These are phyloP conservation scores for Corydoras maculifer DNA, from an alignment of 2,113 vertebrate genomes.

Conservation along the genomic window DNA sequence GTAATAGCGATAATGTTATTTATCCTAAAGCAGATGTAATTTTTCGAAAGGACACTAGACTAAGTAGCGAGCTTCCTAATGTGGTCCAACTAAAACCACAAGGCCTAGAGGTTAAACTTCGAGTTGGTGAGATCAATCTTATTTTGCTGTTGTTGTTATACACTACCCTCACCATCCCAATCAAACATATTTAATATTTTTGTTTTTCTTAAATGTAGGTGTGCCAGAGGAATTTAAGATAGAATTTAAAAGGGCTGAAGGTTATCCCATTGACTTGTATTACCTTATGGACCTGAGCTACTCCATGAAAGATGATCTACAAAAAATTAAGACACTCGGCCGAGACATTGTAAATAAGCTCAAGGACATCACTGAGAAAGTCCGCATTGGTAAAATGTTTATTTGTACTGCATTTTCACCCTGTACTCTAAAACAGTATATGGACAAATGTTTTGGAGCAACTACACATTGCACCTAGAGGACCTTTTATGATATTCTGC, in stretches of 20 bases:
- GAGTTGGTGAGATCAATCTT: conserved; percentile 53
- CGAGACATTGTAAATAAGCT: conserved; percentile 58
- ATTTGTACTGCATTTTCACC: too few relatives aligned
- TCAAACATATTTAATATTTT: background rate
- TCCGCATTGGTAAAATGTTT: conserved; percentile 63
- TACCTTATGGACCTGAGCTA: conserved; percentile 78
- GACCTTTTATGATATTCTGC: too few relatives aligned
- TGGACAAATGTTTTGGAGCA: too few relatives aligned
- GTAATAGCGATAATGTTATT: conserved; percentile 46
- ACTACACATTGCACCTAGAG: too few relatives aligned
- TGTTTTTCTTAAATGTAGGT: conserved; percentile 47
- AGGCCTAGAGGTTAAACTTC: conserved; percentile 52
- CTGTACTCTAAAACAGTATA: too few relatives aligned
- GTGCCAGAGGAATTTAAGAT: conserved; percentile 58
- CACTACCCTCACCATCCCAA: background rate
- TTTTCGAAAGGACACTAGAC: conserved; percentile 40
- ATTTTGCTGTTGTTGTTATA: background rate
- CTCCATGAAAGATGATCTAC: conserved; percentile 76
- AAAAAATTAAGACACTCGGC: conserved; percentile 67
- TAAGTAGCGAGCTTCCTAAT: conserved; percentile 39
- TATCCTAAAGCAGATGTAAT: conserved; percentile 48
- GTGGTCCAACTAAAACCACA: conserved; percentile 68
- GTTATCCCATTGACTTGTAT: conserved; percentile 75
- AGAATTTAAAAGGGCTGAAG: conserved; percentile 63
- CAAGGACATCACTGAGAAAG: conserved; percentile 51